Base-by-base conservation (phyloP, 2,888 invertebrate species). In the Macrosiphum euphorbiae region DNA sequence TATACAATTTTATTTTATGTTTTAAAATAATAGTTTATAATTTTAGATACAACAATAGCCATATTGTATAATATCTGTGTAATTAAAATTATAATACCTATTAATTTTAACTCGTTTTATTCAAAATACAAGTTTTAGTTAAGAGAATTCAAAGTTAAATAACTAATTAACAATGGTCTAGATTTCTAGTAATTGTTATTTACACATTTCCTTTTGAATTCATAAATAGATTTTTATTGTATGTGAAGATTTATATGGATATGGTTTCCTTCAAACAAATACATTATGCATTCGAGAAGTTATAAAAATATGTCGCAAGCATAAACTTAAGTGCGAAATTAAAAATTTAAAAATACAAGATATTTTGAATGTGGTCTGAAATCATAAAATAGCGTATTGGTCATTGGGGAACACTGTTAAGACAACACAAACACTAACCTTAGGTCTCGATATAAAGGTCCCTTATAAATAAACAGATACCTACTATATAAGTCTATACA, bases 381-480 rank as follows among this genome's bases (percentile, higher is more conserved):
- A 55, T 52, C 55, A 55, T 88, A 58, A 88, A 58, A 88, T n/a
- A 41, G 11, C 58, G 13, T 55, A 88, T 88, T 61, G 89, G 61
- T 24, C 90, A 90, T 90, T 44, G 67, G 61, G 90, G 67, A 47
- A 50, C 47, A 35, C 47, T 50, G n/a, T 4, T 24, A 24, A 78
- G 78, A 78, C 35, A 78, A 78, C 20, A 78, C 35, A 78, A 44
- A 88, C 24, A 55, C 20, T 55, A 52, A 55, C 55, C 26, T 52
- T 52, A 52, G 52, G 35, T 35, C 52, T 35, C 88, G 26, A 88
- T 55, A 88, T 35, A 55, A 55, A 58, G 55, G 55, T 88, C 2
- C 55, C 35, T 88, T 41, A 88, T 88, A 88, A 88, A 88, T 88
- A 88, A 55, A 55, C 55, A 55, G 41, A 55, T 26, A 55, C 52